A percentile compares a stretch with the other conserved stretches of the same genome.
These are phyloP conservation scores for Hippoglossus hippoglossus DNA, from an alignment of 2,797 vertebrate genomes.

Conservation along the genomic window DNA sequence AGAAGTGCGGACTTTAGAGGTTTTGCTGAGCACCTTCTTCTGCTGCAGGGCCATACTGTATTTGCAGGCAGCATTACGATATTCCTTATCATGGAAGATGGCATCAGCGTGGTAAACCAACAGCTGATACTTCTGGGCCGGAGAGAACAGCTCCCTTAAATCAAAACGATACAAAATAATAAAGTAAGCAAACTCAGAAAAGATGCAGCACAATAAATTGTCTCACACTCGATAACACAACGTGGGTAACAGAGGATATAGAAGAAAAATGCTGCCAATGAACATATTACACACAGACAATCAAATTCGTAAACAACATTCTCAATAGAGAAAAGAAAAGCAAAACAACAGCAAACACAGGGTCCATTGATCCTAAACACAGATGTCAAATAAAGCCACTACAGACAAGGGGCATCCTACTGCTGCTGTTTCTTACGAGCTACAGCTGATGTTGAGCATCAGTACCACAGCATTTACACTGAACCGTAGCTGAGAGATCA, in stretches of 20 bases:
- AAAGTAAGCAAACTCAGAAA: background rate
- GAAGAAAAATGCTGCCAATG: too few relatives aligned
- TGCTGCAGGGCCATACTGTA: conserved; percentile 98
- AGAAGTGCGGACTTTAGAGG: conserved; percentile 96
- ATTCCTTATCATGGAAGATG: conserved; percentile 98
- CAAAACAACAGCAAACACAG: background rate
- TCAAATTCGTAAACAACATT: too few relatives aligned
- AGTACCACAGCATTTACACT: background rate
- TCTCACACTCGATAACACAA: background rate
- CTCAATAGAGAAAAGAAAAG: background rate
- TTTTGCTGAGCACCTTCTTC: conserved; percentile 98
- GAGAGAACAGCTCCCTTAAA: conserved; percentile 93
- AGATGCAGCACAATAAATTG: background rate
- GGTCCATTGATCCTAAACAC: background rate
- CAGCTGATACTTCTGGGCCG: conserved; percentile 98
- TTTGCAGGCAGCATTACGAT: conserved; percentile 97
- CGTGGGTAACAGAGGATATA: background rate
- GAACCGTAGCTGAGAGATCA: background rate
- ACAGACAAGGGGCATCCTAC: background rate
- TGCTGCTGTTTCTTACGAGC: background rate
- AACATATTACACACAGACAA: too few relatives aligned
- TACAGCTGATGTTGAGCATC: background rate
- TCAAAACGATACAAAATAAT: conserved; percentile 22
- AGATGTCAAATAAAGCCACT: background rate
- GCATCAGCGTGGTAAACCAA: conserved; percentile 97